Evolutionary conservation across 2,797 vertebrate species (phyloP), one percentile per base, ranked within the genome.

Genomic region (Halcyon badia): DNA sequence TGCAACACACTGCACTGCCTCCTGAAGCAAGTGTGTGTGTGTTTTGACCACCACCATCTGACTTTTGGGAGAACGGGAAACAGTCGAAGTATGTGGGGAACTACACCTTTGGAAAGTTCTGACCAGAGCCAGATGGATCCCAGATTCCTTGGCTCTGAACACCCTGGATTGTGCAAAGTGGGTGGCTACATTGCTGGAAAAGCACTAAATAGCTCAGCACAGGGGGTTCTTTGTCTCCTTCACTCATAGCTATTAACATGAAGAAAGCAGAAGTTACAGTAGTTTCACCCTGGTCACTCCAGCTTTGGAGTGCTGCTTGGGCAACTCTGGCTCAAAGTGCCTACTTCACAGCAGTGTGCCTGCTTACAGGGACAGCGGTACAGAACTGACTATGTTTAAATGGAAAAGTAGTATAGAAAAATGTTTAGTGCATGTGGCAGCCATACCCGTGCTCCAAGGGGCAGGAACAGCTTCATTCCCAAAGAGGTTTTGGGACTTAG

Each of bases 181-280:
- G 69, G 71, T 83, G 83, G 73, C 33, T 87, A 73, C 14, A 1
- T 42, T 80, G 75, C 51, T 95, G 90, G 73, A 80, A 93, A 96
- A 96, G 44, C 39, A 75, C 30, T 13, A 44, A 89, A 69, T 51
- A 7, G 10, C 33, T 83, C 69, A 75, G 83, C 51, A 95, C 58
- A 92, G 86, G 60, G 49, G 15, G 12, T 79, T 90, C 84, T 82
- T 85, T 94, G 82, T 94, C 82, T 91, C 60, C 31, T 44, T 57
- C 39, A 49, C 13, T 82, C 1, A 0, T 60, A 83, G 69, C 41
- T 62, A 31, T 11, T 69, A 65, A 16, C 25, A 65, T 7, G 31
- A 64, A 49, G 70, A 72, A 84, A 87, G 57, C 8, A 83, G 69
- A 82, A 82, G 28, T 18, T 62, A 52, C 46, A 92, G 72, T 16